These are phyloP conservation scores for Tolypeutes matacus DNA, from an alignment of 2,797 vertebrate genomes.

Conservation along the genomic window DNA sequence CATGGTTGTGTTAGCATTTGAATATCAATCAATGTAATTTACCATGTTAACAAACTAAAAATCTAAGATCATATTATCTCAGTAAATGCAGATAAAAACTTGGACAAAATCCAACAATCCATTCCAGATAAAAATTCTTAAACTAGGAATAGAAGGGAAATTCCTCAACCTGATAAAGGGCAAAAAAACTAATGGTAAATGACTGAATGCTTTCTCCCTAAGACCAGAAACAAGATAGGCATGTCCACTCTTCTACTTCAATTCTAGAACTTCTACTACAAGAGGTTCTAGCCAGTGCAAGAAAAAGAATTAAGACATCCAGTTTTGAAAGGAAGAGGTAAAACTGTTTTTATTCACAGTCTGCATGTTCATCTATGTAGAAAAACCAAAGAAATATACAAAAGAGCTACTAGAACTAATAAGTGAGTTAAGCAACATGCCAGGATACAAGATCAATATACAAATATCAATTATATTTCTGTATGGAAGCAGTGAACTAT, in stretches of 20 bases:
- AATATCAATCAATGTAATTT: not conserved
- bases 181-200: not conserved
- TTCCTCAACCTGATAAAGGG: not conserved
- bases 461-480: not conserved
- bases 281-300: not conserved
- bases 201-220: not conserved
- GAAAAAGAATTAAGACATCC: not conserved
- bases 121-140: constrained; percentile 10
- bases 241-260: not conserved
- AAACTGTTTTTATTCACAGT: not conserved
- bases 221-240: not conserved
- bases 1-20: not conserved
- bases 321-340: not conserved
- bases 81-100: not conserved
- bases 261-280: not conserved
- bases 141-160: not conserved
- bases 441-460: not conserved
- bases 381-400: not conserved
- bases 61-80: not conserved
- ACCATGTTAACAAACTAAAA: not conserved
- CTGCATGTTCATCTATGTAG: not conserved
- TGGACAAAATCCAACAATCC: not conserved
- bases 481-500: not conserved
- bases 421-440: not conserved
- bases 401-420: not conserved